Conservation (phyloP, 1,140 invertebrate species). For the Leptinotarsa defecta region DNA sequence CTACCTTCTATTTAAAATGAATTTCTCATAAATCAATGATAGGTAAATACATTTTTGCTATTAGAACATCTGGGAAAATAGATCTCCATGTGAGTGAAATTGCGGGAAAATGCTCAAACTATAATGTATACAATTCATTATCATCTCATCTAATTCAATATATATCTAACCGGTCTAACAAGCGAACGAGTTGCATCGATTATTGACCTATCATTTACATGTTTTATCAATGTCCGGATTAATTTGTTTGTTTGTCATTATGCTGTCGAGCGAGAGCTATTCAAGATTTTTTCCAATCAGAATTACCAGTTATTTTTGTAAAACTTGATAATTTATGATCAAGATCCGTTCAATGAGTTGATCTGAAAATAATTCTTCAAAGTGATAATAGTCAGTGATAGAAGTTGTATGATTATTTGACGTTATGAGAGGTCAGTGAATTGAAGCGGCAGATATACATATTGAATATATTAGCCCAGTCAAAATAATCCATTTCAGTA, state of each 20-base stretch:
- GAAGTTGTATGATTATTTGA: neutral
- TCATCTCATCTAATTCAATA: too few species aligned
- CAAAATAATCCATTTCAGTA: too few species aligned
- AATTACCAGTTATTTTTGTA: neutral
- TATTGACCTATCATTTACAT: conserved; percentile 15
- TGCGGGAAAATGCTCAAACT: too few species aligned
- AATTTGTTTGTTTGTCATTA: neutral
- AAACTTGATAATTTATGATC: neutral
- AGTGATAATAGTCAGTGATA: neutral
- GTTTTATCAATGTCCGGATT: neutral
- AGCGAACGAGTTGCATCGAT: conserved; percentile 14
- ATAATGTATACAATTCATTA: too few species aligned
- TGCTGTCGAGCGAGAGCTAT: neutral
- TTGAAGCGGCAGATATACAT: too few species aligned
- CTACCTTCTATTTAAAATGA: too few species aligned
- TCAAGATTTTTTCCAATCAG: neutral
- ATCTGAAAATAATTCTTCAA: neutral
- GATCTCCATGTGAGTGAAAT: too few species aligned
- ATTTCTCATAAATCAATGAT: too few species aligned
- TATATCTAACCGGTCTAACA: neutral
- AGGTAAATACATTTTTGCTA: too few species aligned
- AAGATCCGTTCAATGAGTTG: neutral
- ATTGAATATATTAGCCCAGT: too few species aligned
- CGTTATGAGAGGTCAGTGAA: neutral
- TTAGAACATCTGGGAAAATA: too few species aligned